phyloP scores from a whole-genome alignment of 2,113 vertebrate species.

The Clarias macrocephalus region DNA sequence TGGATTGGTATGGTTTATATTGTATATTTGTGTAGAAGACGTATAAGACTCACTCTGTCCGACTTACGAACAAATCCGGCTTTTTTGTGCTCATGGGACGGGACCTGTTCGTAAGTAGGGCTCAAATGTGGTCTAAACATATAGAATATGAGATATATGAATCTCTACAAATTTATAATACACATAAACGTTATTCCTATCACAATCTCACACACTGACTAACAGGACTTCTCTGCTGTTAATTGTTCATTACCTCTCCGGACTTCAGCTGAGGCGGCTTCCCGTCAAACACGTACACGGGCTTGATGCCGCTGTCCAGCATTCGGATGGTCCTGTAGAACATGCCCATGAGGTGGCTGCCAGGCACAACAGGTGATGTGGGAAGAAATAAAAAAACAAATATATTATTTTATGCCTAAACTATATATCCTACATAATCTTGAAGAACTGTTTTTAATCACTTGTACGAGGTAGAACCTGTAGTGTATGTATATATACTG shows the following conservation, averaged over 20 bases:
- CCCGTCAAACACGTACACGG: conserved; percentile 92
- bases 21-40: no score
- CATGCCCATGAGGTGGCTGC: conserved; percentile 94
- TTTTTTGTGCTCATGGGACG: no score
- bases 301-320: conserved; percentile 93
- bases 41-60: no score
- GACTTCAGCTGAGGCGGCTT: conserved; percentile 93
- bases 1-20: no score
- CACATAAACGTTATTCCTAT: not conserved
- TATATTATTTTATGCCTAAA: not conserved
- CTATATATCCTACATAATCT: not conserved
- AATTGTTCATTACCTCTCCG: conserved; percentile 75
- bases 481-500: not conserved
- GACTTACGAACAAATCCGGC: no score
- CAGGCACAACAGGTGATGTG: not conserved
- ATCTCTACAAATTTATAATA: not conserved
- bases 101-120: no score
- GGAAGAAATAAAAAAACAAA: not conserved
- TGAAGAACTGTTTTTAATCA: not conserved
- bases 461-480: not conserved
- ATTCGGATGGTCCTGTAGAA: conserved; percentile 98
- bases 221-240: not conserved
- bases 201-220: not conserved
- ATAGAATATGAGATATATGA: not conserved
- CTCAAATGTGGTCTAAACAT: not conserved